Evolutionary conservation across 1,140 invertebrate genomes (phyloP), one percentile per base, ranked within the genome.

Genomic region (Drosophila lacteicornis): DNA sequence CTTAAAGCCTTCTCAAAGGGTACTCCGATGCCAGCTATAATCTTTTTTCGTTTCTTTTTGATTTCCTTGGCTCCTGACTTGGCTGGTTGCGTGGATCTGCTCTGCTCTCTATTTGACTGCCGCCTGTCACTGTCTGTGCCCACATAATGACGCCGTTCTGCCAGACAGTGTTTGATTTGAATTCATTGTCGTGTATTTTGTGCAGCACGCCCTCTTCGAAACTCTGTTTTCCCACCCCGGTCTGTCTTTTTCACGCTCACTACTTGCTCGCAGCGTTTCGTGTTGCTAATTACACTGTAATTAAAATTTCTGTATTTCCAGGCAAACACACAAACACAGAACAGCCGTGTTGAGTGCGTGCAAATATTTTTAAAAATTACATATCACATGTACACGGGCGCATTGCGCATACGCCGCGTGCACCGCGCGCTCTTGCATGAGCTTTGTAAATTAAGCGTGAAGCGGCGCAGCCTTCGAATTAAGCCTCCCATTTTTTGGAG

Each of bases 271-370:
- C 49, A 67, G 59, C 69, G 58, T 69, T 79, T 62, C 86, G 75
- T 91, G 86, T 82, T 84, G 82, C 86, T 90, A 90, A 90, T 90
- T 90, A 86, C 87, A 80, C 82, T 73, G 85, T 90, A 90, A 90
- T 90, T 90, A 90, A 90, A 90, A 90, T 90, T 68, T 65, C 75
- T 68, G 81, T 85, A 79, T 85, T 88, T 88, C 75, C 75, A 71
- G 63, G 76, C 67, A 59, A 59, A 59, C 55, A 71, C 80, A 71
- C 49, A 62, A 51, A 62, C 55, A 12, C 58, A 38, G 45, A 53
- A 27, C 11, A 43, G 27, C 33, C 15, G 11, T 9, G 43, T 60
- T 42, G 74, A 87, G 81, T 90, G 84, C 84, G 84, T 90, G 85
- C 77, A 90, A 84, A 90, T 88, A 87, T 87, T 82, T 81, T 59